Evolutionary conservation across 2,888 invertebrate species (phyloP).

Genomic region (Oligia latruncula): DNA sequence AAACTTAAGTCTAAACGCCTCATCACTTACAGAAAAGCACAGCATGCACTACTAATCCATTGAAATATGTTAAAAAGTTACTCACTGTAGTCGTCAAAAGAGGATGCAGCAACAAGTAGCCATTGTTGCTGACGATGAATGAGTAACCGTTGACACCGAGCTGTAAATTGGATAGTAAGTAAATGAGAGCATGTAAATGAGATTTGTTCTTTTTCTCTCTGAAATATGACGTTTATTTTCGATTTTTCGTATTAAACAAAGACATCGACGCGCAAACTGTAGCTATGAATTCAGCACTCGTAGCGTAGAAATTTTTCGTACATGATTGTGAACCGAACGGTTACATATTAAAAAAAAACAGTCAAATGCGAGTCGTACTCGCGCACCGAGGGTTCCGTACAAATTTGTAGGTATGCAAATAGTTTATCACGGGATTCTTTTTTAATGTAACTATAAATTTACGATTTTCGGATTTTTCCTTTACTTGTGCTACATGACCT

Average conservation of each 20-base stretch:
- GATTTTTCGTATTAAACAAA: not conserved
- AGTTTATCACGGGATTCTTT: no score
- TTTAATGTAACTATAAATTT: no score
- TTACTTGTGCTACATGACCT: no score
- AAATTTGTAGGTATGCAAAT: no score
- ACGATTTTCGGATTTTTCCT: no score
- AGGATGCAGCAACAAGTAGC: conserved; percentile 98
- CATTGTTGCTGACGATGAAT: conserved; percentile 99
- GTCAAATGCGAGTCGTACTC: no score
- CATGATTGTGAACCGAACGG: no score
- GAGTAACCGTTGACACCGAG: conserved; percentile 99
- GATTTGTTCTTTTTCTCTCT: not conserved
- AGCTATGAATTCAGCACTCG: not conserved
- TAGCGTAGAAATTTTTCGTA: not conserved
- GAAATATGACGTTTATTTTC: not conserved
- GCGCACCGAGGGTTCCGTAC: no score
- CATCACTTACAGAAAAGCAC: no score
- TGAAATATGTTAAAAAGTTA: conserved; percentile 4
- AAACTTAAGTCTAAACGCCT: no score
- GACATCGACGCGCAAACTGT: not conserved
- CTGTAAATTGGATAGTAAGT: conserved; percentile 86
- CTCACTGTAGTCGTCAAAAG: conserved; percentile 96
- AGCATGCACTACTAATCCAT: no score
- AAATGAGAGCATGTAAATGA: not conserved
- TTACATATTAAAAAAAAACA: not conserved